Conservation (phyloP, 2,113 vertebrate species). For the Eleginops maclovinus region DNA sequence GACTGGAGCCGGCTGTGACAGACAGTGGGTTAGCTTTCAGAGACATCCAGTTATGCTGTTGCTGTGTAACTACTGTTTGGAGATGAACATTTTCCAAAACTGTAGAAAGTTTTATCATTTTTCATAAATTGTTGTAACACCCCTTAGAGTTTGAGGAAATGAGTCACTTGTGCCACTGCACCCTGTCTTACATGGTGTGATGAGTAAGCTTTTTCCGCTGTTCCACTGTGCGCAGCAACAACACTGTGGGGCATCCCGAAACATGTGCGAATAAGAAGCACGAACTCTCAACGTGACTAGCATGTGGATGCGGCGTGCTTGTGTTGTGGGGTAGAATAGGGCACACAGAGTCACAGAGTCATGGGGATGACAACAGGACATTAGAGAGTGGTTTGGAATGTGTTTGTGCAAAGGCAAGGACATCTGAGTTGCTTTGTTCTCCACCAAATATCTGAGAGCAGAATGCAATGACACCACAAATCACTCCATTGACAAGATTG, state of each 20-base stretch:
- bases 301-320: conserved; percentile 36
- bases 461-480: background rate
- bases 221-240: background rate
- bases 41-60: background rate
- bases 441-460: background rate
- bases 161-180: background rate
- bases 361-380: background rate
- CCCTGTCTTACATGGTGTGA: conserved; percentile 9
- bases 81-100: background rate
- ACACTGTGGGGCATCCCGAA: conserved; percentile 22
- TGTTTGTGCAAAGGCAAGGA: background rate
- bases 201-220: conserved; percentile 8
- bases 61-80: background rate
- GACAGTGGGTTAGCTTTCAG: conserved; percentile 8
- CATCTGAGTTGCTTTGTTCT: background rate
- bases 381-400: background rate
- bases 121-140: background rate
- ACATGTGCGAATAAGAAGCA: conserved; percentile 28
- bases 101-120: background rate
- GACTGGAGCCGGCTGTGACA: background rate
- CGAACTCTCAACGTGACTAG: conserved; percentile 18
- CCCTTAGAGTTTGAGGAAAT: background rate
- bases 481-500: background rate
- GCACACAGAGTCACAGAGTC: conserved; percentile 28
- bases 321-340: conserved; percentile 37